phyloP scores from a whole-genome alignment of 2,113 vertebrate genomes.

The Catharus fuscescens region DNA sequence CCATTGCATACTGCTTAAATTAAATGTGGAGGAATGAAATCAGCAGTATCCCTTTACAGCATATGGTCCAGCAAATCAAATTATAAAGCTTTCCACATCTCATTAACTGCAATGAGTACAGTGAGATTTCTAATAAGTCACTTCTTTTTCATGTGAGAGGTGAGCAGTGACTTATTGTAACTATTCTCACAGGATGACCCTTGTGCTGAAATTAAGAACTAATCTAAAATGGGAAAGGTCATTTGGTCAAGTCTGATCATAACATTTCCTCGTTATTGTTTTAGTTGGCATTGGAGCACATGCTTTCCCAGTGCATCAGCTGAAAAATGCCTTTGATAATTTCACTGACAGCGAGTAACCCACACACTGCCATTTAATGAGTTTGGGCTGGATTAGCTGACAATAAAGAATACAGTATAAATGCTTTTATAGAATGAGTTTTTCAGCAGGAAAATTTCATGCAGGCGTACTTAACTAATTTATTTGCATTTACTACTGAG shows the following conservation, averaged over 20 bases:
- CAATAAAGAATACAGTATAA: constrained; percentile 78
- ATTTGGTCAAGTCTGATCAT: constrained; percentile 81
- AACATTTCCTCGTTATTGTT: constrained; percentile 82
- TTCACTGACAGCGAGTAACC: constrained; percentile 80
- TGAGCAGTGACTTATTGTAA: constrained; percentile 80
- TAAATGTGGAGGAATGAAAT: constrained; percentile 86
- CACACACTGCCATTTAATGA: constrained; percentile 81
- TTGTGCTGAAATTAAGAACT: constrained; percentile 80
- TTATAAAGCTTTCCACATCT: constrained; percentile 88
- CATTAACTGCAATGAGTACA: constrained; percentile 87
- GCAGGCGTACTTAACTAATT: constrained; percentile 28
- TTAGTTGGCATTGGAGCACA: constrained; percentile 78
- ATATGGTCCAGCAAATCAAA: constrained; percentile 86
- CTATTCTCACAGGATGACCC: constrained; percentile 80
- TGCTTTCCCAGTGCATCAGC: constrained; percentile 76
- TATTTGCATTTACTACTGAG: constrained; percentile 36
- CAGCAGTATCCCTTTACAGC: constrained; percentile 83
- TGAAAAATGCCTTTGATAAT: constrained; percentile 83
- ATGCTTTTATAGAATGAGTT: constrained; percentile 73
- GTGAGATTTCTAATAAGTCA: constrained; percentile 85
- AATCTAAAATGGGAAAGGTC: constrained; percentile 82
- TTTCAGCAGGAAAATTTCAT: constrained; percentile 62
- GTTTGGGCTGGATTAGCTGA: constrained; percentile 79
- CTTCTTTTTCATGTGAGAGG: constrained; percentile 80
- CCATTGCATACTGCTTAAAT: constrained; percentile 88